Evolutionary conservation across 1,140 invertebrate species (phyloP), one percentile per base, ranked within the genome.

Genomic region (Nephila pilipes): DNA sequence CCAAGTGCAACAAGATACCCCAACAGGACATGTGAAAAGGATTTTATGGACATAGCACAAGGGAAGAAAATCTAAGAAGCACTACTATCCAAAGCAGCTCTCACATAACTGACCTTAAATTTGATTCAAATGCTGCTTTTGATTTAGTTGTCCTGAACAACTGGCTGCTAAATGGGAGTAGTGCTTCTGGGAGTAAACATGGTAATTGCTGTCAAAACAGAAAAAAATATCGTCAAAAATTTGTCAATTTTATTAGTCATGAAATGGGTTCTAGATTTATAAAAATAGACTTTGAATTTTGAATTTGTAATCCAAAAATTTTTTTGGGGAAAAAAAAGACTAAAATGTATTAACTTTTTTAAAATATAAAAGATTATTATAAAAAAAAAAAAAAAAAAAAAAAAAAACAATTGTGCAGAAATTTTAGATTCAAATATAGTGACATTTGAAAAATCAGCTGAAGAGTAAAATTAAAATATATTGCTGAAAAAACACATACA

Each of bases 171-270:
- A 57, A 80, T 25, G 88, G 88, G 46, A 90, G 88, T 32, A 90
- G 69, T 57, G 75, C 88, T 90, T 90, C 88, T 46, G 88, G 88
- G 6, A 90, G 32, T 69, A 90, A 57, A 80, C 38, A 25, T n/a
- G 88, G 88, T 57, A 90, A 55, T 80, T 90, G 88, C 88, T 87
- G 85, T 54, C 32, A 90, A 90, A 90, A 79, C 12, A 90, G 80
- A 57, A 89, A 87, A 5, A n/a, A n/a, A n/a, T n/a, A 60, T 60
- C 63, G 63, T 12, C 12, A 46, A 10, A 46, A 46, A 46, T 10
- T 46, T 0, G 46, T 10, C 12, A 10, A 46, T 46, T 46, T 46
- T 10, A 46, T 10, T 46, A 46, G 46, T 10, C 6, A 46, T 46
- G 46, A 46, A 10, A 46, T 4, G 6, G 6, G 46, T 10, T 10